These are phyloP conservation scores for Heptranchias perlo DNA, from an alignment of 2,113 vertebrate genomes.

Conservation along the genomic window DNA sequence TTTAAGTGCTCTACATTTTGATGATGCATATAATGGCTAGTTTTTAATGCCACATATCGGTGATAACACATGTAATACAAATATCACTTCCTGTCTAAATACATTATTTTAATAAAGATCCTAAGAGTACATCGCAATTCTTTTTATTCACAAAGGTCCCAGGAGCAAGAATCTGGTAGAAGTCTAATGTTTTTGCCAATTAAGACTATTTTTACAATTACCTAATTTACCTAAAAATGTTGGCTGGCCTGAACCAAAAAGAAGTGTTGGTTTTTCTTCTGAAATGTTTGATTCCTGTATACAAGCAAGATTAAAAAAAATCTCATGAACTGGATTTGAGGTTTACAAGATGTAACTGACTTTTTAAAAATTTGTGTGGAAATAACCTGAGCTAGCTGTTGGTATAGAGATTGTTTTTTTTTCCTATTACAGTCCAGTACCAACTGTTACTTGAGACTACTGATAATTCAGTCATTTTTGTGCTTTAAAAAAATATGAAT, in stretches of 20 bases:
- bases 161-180: not conserved
- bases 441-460: not conserved
- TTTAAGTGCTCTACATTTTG: not conserved
- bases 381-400: not conserved
- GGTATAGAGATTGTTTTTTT: not conserved
- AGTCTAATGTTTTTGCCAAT: not conserved
- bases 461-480: not conserved
- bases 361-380: not conserved
- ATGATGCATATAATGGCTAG: not conserved
- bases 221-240: too few species aligned
- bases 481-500: not conserved
- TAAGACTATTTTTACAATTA: not conserved
- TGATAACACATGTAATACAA: not conserved
- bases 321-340: not conserved
- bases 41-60: too few species aligned
- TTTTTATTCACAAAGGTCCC: not conserved
- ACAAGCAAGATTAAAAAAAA: not conserved
- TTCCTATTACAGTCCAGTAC: not conserved
- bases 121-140: not conserved
- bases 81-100: not conserved
- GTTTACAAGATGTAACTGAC: not conserved
- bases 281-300: not conserved
- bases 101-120: not conserved
- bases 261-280: not conserved
- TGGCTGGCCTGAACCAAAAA: not conserved